These are phyloP conservation scores for Atrichornis clamosus DNA, from an alignment of 2,113 vertebrate species.

Conservation along the genomic window DNA sequence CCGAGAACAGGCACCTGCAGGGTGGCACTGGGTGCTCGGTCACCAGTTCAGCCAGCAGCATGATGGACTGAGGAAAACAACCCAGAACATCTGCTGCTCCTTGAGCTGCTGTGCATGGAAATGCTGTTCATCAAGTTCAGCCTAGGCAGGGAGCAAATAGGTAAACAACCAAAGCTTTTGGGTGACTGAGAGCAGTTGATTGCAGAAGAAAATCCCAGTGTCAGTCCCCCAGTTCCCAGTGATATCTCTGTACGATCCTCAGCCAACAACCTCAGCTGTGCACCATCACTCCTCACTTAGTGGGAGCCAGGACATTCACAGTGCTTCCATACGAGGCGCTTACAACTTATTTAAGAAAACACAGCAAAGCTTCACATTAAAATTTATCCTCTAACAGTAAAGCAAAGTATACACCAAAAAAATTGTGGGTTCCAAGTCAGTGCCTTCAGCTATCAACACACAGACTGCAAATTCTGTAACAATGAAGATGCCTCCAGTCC, in stretches of 20 bases:
- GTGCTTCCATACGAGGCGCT: background rate
- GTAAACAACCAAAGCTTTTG: background rate
- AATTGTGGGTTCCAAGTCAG: background rate
- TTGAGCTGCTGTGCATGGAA: background rate
- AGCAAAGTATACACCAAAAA: background rate
- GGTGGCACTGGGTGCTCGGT: background rate
- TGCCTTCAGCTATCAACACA: background rate
- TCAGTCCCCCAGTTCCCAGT: background rate
- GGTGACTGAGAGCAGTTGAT: background rate
- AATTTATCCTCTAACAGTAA: background rate
- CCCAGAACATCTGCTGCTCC: constrained; percentile 17
- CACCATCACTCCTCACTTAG: background rate
- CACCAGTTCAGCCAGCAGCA: constrained; percentile 11
- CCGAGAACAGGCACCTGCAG: background rate
- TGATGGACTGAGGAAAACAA: background rate
- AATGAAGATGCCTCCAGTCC: background rate
- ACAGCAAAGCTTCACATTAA: background rate
- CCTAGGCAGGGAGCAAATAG: constrained; percentile 1
- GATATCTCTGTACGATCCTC: background rate
- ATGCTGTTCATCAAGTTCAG: background rate
- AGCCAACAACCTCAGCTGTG: background rate
- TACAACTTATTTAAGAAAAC: background rate
- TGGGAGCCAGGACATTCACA: background rate
- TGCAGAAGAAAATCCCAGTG: background rate
- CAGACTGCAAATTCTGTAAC: fast-evolving